Evolutionary conservation across 2,113 vertebrate species (phyloP), one percentile per base, ranked within the genome.

Genomic region (Gopherus evgoodei): DNA sequence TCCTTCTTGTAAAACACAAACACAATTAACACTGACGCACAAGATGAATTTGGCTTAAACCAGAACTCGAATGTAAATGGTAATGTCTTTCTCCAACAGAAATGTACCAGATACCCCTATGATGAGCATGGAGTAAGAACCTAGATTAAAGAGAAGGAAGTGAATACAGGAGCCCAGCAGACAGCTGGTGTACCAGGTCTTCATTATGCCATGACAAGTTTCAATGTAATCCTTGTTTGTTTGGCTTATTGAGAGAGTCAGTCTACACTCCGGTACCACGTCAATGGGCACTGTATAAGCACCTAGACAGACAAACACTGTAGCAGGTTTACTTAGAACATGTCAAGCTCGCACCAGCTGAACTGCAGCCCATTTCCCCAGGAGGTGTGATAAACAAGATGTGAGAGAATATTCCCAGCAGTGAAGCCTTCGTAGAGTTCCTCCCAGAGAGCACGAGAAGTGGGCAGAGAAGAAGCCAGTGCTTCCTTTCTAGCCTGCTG

Each of bases 341-440:
- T 14, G 29, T 31, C 17, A 65, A 16, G 62, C 62, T 65, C 3
- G 6, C 31, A 29, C 62, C 8, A 35, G 21, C n/a, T 8, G 21
- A n/a, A 5, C 21, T 29, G 21, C n/a, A 42, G 24, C 38, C n/a
- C 11, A 17, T 5, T 54, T 16, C n/a, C 29, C 14, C 81, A 44
- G 7, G 53, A 2, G 10, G n/a, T 25, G 19, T 17, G 38, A 65
- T 65, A 16, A 8, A 65, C 31, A 35, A 31, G 62, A 16, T 35
- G 31, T 17, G n/a, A 14, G 52, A 81, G 49, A 53, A n/a, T 21
- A 16, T 14, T 25, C 14, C 19, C 81, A 29, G 38, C 21, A 21
- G 10, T 0, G 1, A 52, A 1, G 5, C 21, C 12, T 54, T 10
- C 78, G 0, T 5, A 12, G 59, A 52, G 27, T 9, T 57, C 75